Evolutionary conservation across 2,797 vertebrate species (phyloP).

Genomic region (Tenualosa thibaudeaui): DNA sequence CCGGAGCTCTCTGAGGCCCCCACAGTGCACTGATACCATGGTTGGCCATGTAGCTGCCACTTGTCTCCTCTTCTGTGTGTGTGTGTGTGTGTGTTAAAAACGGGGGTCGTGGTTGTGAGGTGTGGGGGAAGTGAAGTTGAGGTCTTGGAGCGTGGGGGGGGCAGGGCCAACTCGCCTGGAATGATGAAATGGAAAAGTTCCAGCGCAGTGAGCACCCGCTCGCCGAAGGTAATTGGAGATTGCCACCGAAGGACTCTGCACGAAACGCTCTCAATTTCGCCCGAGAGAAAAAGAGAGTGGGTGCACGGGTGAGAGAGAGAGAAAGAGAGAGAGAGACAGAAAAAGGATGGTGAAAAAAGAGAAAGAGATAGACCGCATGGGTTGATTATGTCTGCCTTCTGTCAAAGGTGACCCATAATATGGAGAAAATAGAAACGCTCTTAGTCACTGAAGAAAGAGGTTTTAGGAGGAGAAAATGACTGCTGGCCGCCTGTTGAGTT

Average conservation of each 20-base stretch:
- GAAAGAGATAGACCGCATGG: constrained; percentile 50
- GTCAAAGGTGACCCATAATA: constrained; percentile 42
- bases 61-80: neutral
- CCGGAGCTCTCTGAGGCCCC: constrained; percentile 55
- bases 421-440: constrained; percentile 48
- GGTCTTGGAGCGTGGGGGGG: neutral
- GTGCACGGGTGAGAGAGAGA: neutral
- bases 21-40: constrained; percentile 60
- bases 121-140: neutral
- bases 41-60: constrained; percentile 60
- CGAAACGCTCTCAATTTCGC: constrained; percentile 61
- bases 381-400: constrained; percentile 68
- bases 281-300: constrained; percentile 30
- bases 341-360: constrained; percentile 30
- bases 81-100: neutral
- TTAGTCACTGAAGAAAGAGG: constrained; percentile 41
- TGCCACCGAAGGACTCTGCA: constrained; percentile 61
- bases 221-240: constrained; percentile 70
- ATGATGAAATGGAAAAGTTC: constrained; percentile 75
- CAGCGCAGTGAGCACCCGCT: constrained; percentile 67
- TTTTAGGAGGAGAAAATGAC: neutral
- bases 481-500: neutral
- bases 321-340: constrained; percentile 15
- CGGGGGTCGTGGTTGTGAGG: neutral
- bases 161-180: constrained; percentile 57